Evolutionary conservation across 2,888 invertebrate species (phyloP), one percentile per base, ranked within the genome.

Genomic region (Sipunculus nudus): DNA sequence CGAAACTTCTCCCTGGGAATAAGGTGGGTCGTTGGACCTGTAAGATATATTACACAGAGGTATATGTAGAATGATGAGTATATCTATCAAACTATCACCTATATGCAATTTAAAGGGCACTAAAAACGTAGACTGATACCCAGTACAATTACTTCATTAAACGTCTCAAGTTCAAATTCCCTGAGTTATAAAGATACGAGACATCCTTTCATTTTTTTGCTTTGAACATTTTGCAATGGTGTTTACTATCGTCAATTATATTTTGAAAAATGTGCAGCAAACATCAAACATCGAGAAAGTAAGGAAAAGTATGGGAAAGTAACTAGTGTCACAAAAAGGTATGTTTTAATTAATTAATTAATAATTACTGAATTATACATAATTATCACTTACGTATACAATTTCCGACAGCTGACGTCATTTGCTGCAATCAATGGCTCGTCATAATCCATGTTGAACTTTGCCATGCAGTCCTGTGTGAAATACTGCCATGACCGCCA

Each of bases 401-500:
- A 35, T 35, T 8, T 13, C 35, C 10, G 8, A 10, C 13, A 3
- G 47, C 25, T 63, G 41, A 57, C 57, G 23, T 50, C 60, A 31
- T 41, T 41, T 4, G 28, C 52, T 3, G 47, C 2, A 25, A 41
- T 47, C 31, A 63, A 35, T 38, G 32, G 46, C 16, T 26, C 47
- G 35, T 61, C 32, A 2, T 31, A 5, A 4, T 28, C 29, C 29
- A 41, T 28, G n/a, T 57, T 47, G 25, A 45, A 47, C 19, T 53
- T 13, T 3, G 28, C 5, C 26, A 13, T 28, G 32, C 63, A 63
- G 39, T 57, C 43, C n/a, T 52, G 38, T 13, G 60, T 47, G 49
- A 21, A 61, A 45, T 48, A 50, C 39, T 63, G 60, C 63, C 63
- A 63, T 5, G 26, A n/a, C 4, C 35, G 29, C 59, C 59, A 63